Conservation (phyloP, 2,113 vertebrate genomes). For the Hypomesus transpacificus region DNA sequence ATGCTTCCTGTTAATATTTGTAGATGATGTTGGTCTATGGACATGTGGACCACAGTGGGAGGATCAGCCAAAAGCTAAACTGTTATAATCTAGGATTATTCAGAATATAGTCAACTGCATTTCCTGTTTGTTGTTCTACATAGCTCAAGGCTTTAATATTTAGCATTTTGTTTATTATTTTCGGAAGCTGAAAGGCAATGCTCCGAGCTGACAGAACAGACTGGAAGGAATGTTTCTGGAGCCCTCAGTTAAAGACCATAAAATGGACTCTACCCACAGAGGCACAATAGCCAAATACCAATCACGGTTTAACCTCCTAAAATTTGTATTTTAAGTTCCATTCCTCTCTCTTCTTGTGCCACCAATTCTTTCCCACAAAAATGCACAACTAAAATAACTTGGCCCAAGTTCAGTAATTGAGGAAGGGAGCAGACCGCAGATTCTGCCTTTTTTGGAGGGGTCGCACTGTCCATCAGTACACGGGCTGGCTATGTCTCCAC, state of each 20-base stretch:
- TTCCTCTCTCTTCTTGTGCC: conserved; percentile 20
- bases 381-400: conserved; percentile 56
- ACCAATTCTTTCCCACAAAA: conserved; percentile 58
- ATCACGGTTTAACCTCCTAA: neutral
- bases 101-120: neutral
- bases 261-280: conserved; percentile 9
- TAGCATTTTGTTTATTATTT: neutral
- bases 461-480: neutral
- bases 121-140: neutral
- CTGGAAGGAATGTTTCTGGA: neutral
- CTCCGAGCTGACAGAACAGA: neutral
- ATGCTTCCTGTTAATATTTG: too few species aligned
- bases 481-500: conserved; percentile 8
- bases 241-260: conserved; percentile 10
- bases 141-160: neutral
- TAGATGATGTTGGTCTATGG: neutral
- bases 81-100: conserved; percentile 13
- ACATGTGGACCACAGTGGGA: neutral
- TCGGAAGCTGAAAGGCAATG: neutral
- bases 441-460: conserved; percentile 60
- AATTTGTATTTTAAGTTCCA: conserved; percentile 38
- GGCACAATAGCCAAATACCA: conserved; percentile 13
- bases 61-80: neutral
- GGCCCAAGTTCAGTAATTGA: conserved; percentile 43
- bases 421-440: conserved; percentile 41